phyloP scores from a whole-genome alignment of 2,113 vertebrate genomes.

The Trogon melanurus region DNA sequence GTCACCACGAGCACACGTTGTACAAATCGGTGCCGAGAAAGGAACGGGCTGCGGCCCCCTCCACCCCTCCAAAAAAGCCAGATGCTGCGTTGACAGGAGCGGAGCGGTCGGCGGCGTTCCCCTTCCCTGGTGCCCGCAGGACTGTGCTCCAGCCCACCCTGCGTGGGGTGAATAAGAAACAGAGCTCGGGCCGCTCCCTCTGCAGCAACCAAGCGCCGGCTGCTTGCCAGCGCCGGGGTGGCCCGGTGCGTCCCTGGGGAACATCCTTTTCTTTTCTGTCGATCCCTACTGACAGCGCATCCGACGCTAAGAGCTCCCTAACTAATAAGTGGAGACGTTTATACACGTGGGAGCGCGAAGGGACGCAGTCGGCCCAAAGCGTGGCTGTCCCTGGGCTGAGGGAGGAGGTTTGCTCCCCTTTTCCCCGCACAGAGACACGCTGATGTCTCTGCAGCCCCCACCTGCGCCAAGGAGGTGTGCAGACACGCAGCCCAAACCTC shows the following conservation, averaged over 20 bases:
- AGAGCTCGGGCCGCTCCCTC: not conserved
- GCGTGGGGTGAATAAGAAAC: not conserved
- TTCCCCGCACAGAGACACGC: not conserved
- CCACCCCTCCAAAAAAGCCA: not conserved
- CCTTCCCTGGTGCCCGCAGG: not conserved
- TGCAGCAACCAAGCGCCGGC: accelerated
- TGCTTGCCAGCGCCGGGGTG: not conserved
- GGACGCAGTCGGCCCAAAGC: not conserved
- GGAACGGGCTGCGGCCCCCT: not conserved
- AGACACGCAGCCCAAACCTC: not conserved
- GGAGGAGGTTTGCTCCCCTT: not conserved
- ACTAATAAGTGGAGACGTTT: not conserved
- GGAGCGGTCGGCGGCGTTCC: accelerated
- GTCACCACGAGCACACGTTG: not conserved
- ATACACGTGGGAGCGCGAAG: accelerated
- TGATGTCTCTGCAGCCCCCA: not conserved
- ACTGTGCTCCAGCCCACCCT: not conserved
- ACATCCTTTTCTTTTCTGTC: slow-evolving; percentile 5
- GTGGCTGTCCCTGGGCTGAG: not conserved
- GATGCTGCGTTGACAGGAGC: not conserved
- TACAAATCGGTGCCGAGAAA: accelerated
- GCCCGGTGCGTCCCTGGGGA: not conserved
- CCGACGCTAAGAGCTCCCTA: not conserved
- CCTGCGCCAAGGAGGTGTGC: not conserved
- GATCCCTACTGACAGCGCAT: slow-evolving; percentile 20